phyloP scores from a whole-genome alignment of 2,888 invertebrate species.

The Dynastes maya region DNA sequence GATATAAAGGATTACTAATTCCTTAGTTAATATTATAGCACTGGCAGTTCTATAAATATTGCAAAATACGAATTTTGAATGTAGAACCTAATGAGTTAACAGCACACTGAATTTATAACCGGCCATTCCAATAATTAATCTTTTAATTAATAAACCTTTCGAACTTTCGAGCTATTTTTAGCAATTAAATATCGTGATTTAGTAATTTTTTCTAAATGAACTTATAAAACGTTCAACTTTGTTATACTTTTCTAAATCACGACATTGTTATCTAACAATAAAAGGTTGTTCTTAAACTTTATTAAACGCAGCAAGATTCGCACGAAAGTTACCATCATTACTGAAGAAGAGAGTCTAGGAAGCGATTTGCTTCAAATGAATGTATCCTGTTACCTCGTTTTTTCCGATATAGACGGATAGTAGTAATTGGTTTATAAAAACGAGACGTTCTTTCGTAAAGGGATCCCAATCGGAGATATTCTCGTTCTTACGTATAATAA shows the following conservation, averaged over 20 bases:
- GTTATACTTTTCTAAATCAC: slow-evolving; percentile 2
- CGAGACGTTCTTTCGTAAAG: slow-evolving; percentile 7
- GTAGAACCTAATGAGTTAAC: too few species aligned
- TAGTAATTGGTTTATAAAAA: slow-evolving; percentile 8
- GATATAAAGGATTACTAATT: too few species aligned
- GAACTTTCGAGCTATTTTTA: too few species aligned
- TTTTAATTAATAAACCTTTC: too few species aligned
- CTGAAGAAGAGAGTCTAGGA: slow-evolving; percentile 28
- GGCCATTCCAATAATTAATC: too few species aligned
- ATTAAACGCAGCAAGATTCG: not conserved
- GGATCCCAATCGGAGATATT: not conserved
- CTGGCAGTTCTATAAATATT: too few species aligned
- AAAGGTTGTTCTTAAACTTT: not conserved
- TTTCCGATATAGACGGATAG: slow-evolving; percentile 6
- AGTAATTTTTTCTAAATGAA: too few species aligned
- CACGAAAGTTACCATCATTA: slow-evolving; percentile 22
- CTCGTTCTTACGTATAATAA: not conserved
- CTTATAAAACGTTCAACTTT: not conserved
- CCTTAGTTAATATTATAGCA: too few species aligned
- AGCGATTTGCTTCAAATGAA: slow-evolving; percentile 14
- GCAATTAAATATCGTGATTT: too few species aligned
- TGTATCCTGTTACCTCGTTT: slow-evolving; percentile 24
- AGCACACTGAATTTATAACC: too few species aligned
- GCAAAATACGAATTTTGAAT: too few species aligned
- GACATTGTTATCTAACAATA: slow-evolving; percentile 3